These are phyloP conservation scores for Plotosus lineatus DNA, from an alignment of 2,113 vertebrate genomes.

Conservation along the genomic window DNA sequence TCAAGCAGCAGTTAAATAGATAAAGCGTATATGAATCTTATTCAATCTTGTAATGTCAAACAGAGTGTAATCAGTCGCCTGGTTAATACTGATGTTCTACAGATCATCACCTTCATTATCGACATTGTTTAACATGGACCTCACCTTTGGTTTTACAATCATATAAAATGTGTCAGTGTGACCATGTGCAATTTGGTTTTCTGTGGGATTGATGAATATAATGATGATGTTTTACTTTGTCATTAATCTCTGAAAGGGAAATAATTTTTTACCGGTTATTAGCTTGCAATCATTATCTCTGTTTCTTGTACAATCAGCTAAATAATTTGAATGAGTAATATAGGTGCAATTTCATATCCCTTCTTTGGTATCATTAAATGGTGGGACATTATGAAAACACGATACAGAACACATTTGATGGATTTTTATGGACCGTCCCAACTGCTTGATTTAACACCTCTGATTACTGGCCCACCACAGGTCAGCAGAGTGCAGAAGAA, in stretches of 20 bases:
- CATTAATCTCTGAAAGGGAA: background rate
- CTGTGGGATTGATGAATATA: background rate
- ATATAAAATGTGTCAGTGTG: background rate
- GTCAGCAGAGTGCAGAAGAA: background rate
- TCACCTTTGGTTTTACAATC: background rate
- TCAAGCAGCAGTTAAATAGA: background rate
- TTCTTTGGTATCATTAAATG: background rate
- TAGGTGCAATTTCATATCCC: background rate
- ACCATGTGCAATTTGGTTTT: background rate
- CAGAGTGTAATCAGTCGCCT: background rate
- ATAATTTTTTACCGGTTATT: background rate
- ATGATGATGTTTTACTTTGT: background rate
- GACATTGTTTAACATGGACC: background rate
- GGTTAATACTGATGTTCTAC: background rate
- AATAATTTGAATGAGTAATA: background rate
- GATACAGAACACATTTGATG: background rate
- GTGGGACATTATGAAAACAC: background rate
- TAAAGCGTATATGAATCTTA: background rate
- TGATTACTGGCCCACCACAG: background rate
- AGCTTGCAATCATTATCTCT: background rate
- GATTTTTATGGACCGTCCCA: background rate
- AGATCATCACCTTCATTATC: background rate
- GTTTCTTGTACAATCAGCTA: background rate
- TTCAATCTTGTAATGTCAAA: background rate
- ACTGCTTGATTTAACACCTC: background rate